Base-by-base conservation (phyloP, 2,888 invertebrate genomes). In the Dasypolia templi region DNA sequence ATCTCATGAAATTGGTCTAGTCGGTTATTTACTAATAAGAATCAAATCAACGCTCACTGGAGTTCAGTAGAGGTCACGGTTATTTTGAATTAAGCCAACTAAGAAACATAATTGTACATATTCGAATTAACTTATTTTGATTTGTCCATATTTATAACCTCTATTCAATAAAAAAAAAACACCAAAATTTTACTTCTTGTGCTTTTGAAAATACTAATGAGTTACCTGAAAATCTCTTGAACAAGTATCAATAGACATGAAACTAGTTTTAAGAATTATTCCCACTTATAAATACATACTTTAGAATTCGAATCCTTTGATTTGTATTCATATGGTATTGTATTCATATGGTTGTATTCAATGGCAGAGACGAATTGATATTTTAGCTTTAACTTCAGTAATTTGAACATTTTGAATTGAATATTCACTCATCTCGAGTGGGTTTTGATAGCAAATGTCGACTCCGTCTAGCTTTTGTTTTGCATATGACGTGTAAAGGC, bases 161-260 rank as follows among this genome's bases (percentile, higher is more conserved):
- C 1, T 32, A 22, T 22, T 35, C 42, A 51, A 58, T n/a, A 58
- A 49, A 51, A 73, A n/a, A 58, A 49, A 51, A 73, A n/a, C 29
- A 29, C 6, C 22, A 49, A 32, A 17, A 42, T 51, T n/a, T 26
- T 22, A 62, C 26, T 71, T 3, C 35, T n/a, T 17, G 3, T n/a
- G 22, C 46, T 32, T n/a, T 51, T 51, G 7, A 42, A 59, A 42
- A 49, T 17, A 44, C 39, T 35, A 9, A 46, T 9, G 22, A 19
- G 19, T 26, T 12, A 32, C 26, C 17, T 35, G 3, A 62, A 62
- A 55, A 53, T 9, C 19, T 62, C 29, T 63, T 55, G 35, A 74
- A 74, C 62, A 11, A 9, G 22, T 49, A 46, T 46, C 32, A 44
- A 39, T 73, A 35, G 17, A 53, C 39, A 58, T 26, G 55, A 26